Base-by-base conservation (phyloP, 2,113 vertebrate genomes). In the Porphyrio hochstetteri region DNA sequence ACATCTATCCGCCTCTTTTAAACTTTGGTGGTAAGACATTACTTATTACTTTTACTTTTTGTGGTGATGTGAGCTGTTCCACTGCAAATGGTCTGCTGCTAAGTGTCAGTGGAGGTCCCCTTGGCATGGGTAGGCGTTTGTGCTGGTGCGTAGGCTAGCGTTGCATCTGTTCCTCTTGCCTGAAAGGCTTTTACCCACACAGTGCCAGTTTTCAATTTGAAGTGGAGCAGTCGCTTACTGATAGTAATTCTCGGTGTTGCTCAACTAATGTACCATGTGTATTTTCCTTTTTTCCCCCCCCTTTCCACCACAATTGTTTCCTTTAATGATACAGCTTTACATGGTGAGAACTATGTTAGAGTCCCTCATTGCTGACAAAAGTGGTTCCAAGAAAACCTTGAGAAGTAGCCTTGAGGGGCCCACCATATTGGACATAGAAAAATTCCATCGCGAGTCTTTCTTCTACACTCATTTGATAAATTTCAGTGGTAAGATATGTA, bases 321-420 rank as follows among this genome's bases (percentile, higher is more conserved):
- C 97, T 96, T 95, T 97, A 97, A 97, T 96, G 93, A 97, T 94
- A 70, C 98, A 99, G 98, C 98, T 99, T 93, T 99, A 99, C 97
- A 99, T 99, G 98, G 98, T 99, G 98, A 98, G 98, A 98, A 99
- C 98, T 93, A 99, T 99, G 99, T 98, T 99, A 97, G 99, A 99
- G 98, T 99, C 98, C 95, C 98, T 99, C 98, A 98, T 99, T 97
- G 99, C 99, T 89, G 99, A 99, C 97, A 99, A 99, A 98, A 99
- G 99, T 97, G 99, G 99, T 94, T 98, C 98, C 97, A 99, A 99
- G 98, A 99, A 99, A 98, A 99, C 99, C 77, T 86, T 99, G 97
- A 98, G 98, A 97, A 99, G 99, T 98, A 98, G 98, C 98, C 98
- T 99, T 97, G 98, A 99, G 97, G 99, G 99, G 77, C 99, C 99